phyloP scores from a whole-genome alignment of 2,888 invertebrate genomes.

The Peribatodes rhomboidaria region DNA sequence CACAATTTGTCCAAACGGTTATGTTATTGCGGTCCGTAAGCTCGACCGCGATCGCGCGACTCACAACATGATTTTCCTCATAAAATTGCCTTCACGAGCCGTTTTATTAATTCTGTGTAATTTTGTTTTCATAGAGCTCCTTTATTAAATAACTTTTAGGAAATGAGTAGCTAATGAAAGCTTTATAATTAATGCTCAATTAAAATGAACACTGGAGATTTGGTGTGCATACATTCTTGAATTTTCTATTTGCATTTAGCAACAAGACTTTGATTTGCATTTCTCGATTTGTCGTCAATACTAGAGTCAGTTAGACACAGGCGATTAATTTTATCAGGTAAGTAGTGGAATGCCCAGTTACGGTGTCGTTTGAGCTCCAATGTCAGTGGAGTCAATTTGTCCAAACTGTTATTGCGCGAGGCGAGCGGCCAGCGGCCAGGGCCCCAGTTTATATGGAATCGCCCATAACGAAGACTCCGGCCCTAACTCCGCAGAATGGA shows the following conservation, averaged over 20 bases:
- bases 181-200: constrained; percentile 18
- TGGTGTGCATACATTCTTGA: no score
- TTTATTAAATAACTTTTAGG: constrained; percentile 31
- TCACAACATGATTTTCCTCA: constrained; percentile 75
- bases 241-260: not conserved
- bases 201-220: not conserved
- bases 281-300: constrained; percentile 12
- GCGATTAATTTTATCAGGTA: constrained; percentile 45
- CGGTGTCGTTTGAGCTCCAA: constrained; percentile 67
- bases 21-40: constrained; percentile 84
- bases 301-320: constrained; percentile 24
- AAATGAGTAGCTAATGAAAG: constrained; percentile 11
- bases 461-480: constrained; percentile 77
- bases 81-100: constrained; percentile 66
- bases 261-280: constrained; percentile 14
- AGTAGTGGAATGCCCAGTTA: constrained; percentile 60
- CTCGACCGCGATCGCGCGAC: constrained; percentile 65
- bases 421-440: constrained; percentile 58
- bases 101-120: constrained; percentile 59
- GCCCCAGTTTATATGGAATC: constrained; percentile 75
- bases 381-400: constrained; percentile 82
- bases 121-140: constrained; percentile 37
- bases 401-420: constrained; percentile 80
- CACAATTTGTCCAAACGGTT: constrained; percentile 85
- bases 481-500: constrained; percentile 79